Percentiles rank a stretch among this genome's conserved stretches.
Conservation (phyloP, 2,797 vertebrate species). For the Amphiprion clarkii region DNA sequence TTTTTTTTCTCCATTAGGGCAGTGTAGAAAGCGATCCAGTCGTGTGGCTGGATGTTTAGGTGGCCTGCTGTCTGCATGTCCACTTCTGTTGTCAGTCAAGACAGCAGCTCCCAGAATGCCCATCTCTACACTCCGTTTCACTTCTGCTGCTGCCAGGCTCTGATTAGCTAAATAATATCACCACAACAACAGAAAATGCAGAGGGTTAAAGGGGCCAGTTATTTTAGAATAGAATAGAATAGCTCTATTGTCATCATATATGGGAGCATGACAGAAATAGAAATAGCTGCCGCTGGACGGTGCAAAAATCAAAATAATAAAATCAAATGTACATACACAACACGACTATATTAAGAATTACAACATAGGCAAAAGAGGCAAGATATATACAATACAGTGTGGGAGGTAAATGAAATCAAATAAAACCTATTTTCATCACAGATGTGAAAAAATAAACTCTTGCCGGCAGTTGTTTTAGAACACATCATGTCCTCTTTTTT, state of each 20-base stretch:
- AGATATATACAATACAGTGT: too few species aligned
- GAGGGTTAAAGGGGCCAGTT: constrained; percentile 46
- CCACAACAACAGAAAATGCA: constrained; percentile 34
- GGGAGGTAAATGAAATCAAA: too few species aligned
- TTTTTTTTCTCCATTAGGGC: constrained; percentile 13
- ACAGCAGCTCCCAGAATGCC: constrained; percentile 48
- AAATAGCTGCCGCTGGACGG: too few species aligned
- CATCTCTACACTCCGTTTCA: constrained; percentile 25
- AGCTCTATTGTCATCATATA: too few species aligned
- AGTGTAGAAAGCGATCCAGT: constrained; percentile 40
- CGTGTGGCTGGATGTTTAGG: constrained; percentile 29
- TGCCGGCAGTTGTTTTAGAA: constrained; percentile 22
- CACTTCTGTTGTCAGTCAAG: constrained; percentile 56
- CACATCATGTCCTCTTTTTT: constrained; percentile 15
- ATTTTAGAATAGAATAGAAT: background rate
- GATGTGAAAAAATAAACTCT: constrained; percentile 32
- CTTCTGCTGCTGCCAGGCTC: constrained; percentile 30
- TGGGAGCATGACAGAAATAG: too few species aligned
- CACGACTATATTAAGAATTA: too few species aligned
- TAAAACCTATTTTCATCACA: constrained; percentile 29
- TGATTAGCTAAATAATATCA: constrained; percentile 47
- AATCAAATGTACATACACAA: too few species aligned
- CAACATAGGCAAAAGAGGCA: too few species aligned
- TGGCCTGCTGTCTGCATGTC: constrained; percentile 44
- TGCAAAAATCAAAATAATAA: too few species aligned